Percentiles rank a stretch among this genome's conserved stretches.
Evolutionary conservation across 2,113 vertebrate species (phyloP).

Genomic region (Electrona antarctica): DNA sequence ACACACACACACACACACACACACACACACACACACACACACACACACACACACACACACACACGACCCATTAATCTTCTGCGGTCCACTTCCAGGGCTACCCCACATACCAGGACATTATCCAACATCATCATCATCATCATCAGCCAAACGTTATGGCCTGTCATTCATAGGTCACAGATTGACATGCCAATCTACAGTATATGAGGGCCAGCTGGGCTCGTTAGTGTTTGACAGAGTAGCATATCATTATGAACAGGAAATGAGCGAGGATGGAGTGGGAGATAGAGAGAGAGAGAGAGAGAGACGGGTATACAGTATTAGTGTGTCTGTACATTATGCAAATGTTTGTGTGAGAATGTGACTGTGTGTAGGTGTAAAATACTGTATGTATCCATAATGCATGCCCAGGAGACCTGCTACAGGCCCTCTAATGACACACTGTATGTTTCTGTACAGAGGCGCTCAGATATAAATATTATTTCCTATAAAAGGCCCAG

Average conservation of each 20-base stretch:
- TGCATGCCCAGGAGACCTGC: not conserved
- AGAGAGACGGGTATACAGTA: not conserved
- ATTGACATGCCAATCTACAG: not conserved
- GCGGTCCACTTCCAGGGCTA: constrained; percentile 24
- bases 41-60: constrained; percentile 10
- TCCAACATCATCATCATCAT: constrained; percentile 12
- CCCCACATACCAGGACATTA: not conserved
- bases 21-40: constrained; percentile 10
- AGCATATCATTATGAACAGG: not conserved
- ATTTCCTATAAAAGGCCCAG: too few relatives aligned
- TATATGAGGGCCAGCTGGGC: not conserved
- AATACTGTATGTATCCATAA: not conserved
- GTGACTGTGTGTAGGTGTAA: not conserved
- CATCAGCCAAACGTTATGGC: constrained; percentile 12
- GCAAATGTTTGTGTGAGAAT: not conserved
- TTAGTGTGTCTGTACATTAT: not conserved
- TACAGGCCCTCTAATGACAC: too few relatives aligned
- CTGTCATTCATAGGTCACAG: not conserved
- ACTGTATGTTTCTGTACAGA: too few relatives aligned
- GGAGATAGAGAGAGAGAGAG: not conserved
- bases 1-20: not conserved
- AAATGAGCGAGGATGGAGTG: not conserved
- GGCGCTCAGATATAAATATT: too few relatives aligned
- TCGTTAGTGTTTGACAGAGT: not conserved
- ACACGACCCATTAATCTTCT: not conserved